Conservation (phyloP, 2,888 invertebrate species). For the Cyclophora punctaria region DNA sequence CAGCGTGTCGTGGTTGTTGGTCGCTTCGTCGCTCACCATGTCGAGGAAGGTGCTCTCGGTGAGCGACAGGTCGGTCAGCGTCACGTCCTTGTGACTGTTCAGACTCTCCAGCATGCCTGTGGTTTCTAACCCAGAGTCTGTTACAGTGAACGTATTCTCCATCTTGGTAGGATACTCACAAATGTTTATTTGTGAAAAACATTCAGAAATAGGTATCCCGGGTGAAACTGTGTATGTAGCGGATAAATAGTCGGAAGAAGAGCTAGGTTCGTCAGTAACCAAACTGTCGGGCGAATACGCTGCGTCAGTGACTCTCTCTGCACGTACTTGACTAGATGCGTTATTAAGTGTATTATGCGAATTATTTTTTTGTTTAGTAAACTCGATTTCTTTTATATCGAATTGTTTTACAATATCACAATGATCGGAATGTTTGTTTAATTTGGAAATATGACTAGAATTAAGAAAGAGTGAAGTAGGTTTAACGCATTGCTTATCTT, state of each 20-base stretch:
- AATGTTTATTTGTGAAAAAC: slow-evolving; percentile 42
- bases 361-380: slow-evolving; percentile 8
- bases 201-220: slow-evolving; percentile 32
- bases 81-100: slow-evolving; percentile 53
- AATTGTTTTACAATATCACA: slow-evolving; percentile 48
- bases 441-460: slow-evolving; percentile 60
- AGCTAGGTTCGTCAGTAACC: slow-evolving; percentile 56
- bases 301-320: slow-evolving; percentile 34
- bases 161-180: slow-evolving; percentile 44
- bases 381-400: slow-evolving; percentile 26
- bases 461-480: slow-evolving; percentile 54
- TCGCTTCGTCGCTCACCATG: slow-evolving; percentile 44
- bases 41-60: slow-evolving; percentile 63
- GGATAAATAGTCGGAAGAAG: slow-evolving; percentile 62
- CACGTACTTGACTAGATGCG: slow-evolving; percentile 22
- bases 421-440: slow-evolving; percentile 56
- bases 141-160: slow-evolving; percentile 56
- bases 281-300: slow-evolving; percentile 59
- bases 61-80: slow-evolving; percentile 51
- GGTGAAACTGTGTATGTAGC: slow-evolving; percentile 54
- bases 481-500: slow-evolving; percentile 35
- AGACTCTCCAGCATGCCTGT: slow-evolving; percentile 54
- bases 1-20: slow-evolving; percentile 30
- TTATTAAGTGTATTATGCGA: slow-evolving; percentile 6
- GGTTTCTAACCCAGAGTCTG: slow-evolving; percentile 67